Evolutionary conservation across 2,797 vertebrate species (phyloP).

Genomic region (Lagorchestes hirsutus): DNA sequence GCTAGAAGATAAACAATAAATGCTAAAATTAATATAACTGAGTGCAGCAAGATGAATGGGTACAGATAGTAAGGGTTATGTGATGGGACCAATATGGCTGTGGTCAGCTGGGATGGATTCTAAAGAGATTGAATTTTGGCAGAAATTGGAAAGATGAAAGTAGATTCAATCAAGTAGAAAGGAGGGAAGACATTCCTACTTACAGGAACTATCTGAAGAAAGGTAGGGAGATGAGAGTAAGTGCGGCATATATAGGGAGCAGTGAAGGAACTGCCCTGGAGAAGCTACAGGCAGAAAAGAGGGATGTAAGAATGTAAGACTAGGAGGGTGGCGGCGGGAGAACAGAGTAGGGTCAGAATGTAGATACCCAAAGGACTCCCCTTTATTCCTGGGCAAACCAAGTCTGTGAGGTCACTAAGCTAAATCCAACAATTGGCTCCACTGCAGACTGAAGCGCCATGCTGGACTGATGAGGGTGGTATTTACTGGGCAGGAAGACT

Average conservation of each 20-base stretch:
- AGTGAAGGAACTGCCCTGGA: background rate
- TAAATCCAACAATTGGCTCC: background rate
- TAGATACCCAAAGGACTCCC: background rate
- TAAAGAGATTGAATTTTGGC: background rate
- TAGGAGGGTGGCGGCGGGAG: background rate
- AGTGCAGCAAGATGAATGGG: background rate
- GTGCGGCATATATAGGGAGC: background rate
- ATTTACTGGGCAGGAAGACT: background rate
- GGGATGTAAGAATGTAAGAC: background rate
- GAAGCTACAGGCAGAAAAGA: background rate
- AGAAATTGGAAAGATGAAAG: background rate
- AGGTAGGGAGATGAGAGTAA: background rate
- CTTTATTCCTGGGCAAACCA: background rate
- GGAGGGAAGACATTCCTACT: background rate
- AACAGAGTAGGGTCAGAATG: background rate
- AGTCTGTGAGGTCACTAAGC: background rate
- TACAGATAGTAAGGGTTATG: background rate
- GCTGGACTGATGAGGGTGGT: background rate
- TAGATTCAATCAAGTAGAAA: background rate
- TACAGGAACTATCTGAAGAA: background rate
- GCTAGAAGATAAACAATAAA: background rate
- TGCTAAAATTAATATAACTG: background rate
- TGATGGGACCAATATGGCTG: background rate
- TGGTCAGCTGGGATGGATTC: background rate
- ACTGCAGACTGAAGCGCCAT: background rate